Evolutionary conservation across 2,888 invertebrate genomes (phyloP), one percentile per base, ranked within the genome.

Genomic region (Catonia carolina): DNA sequence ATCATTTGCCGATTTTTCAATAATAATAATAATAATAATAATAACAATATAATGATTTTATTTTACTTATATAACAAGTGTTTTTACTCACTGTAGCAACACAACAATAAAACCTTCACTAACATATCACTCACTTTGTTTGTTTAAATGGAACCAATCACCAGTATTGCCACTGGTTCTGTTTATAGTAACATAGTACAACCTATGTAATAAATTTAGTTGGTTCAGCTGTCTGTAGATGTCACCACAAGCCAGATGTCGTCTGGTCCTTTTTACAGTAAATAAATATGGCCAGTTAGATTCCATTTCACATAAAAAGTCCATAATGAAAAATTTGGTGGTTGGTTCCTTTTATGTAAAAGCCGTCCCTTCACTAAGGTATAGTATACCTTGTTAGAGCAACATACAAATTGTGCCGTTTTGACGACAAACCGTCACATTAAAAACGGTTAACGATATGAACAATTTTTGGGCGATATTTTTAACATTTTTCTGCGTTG

Each of bases 301-400:
- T 18, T 41, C 20, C 7, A 41, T n/a, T n/a, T n/a, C n/a, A n/a
- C n/a, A n/a, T n/a, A n/a, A n/a, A n/a, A n/a, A n/a, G n/a, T n/a
- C n/a, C n/a, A n/a, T 41, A 41, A 41, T 18, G 20, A n/a, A n/a
- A 41, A 10, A 14, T 18, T 18, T 7, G 41, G 41, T 41, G 14
- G 41, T 41, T 41, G 41, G 6, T 41, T 41, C 41, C 14, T 41
- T 41, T 41, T 41, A 41, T 41, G 20, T 41, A 41, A 41, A 41
- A 41, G 41, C 14, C 41, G 37, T 8, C 37, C 37, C 14, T 15
- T 37, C 35, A 37, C 17, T 54, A n/a, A n/a, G n/a, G n/a, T n/a
- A n/a, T n/a, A n/a, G n/a, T n/a, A n/a, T n/a, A n/a, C n/a, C n/a
- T n/a, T n/a, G n/a, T n/a, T n/a, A n/a, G n/a, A n/a, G n/a, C n/a